Conservation (phyloP, 2,888 invertebrate genomes). For the Trachelus stipa region DNA sequence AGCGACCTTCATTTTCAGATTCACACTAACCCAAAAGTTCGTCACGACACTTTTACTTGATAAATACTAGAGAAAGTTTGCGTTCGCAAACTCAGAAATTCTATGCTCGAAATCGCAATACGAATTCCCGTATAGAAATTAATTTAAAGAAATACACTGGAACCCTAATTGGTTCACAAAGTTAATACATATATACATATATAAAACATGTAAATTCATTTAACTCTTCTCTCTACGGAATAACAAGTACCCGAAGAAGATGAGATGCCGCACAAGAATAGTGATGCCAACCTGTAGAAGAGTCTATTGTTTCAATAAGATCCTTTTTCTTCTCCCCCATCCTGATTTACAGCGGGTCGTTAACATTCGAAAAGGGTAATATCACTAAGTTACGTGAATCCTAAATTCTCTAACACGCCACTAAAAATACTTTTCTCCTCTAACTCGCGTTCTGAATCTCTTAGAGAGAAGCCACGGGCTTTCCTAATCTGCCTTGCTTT, state of each 20-base stretch:
- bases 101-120: too few relatives aligned
- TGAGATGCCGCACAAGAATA: slow-evolving; percentile 71
- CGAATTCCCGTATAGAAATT: too few relatives aligned
- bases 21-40: slow-evolving; percentile 68
- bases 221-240: too few relatives aligned
- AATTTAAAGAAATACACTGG: too few relatives aligned
- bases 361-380: slow-evolving; percentile 73
- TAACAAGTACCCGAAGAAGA: slow-evolving; percentile 71
- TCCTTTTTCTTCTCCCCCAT: slow-evolving; percentile 71
- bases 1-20: slow-evolving; percentile 73
- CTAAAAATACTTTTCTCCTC: slow-evolving; percentile 8
- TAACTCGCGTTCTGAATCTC: too few relatives aligned
- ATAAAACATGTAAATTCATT: too few relatives aligned
- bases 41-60: slow-evolving; percentile 37
- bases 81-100: neutral
- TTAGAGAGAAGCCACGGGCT: too few relatives aligned
- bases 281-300: slow-evolving; percentile 70
- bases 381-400: slow-evolving; percentile 27
- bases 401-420: slow-evolving; percentile 19
- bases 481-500: too few relatives aligned
- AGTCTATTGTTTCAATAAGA: slow-evolving; percentile 66
- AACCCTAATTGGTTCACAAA: too few relatives aligned
- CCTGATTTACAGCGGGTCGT: slow-evolving; percentile 76
- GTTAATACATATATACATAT: too few relatives aligned
- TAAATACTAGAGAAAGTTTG: slow-evolving; percentile 46